Conservation (phyloP, 2,797 vertebrate species). For the Lithobates sylvaticus region DNA sequence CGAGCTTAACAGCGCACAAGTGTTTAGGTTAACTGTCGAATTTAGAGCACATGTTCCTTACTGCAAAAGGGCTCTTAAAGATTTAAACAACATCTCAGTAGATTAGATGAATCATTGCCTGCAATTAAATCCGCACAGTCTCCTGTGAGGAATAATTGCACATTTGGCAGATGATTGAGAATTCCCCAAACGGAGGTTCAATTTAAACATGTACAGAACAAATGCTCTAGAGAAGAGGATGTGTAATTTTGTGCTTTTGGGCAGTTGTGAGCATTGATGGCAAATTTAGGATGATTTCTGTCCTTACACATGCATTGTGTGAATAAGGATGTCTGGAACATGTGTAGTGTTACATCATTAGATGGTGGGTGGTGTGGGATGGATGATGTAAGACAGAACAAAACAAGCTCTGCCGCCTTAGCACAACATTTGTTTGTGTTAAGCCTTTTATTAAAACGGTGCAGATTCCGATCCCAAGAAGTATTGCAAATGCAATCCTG, state of each 20-base stretch:
- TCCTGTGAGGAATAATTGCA: not conserved
- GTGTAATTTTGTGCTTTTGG: not conserved
- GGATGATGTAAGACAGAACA: constrained; percentile 44
- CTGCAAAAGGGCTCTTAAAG: not conserved
- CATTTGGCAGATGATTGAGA: not conserved
- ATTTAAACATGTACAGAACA: not conserved
- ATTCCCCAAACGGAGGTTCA: not conserved
- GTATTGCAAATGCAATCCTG: not conserved
- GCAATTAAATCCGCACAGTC: constrained; percentile 16
- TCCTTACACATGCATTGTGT: not conserved
- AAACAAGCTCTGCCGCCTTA: constrained; percentile 30
- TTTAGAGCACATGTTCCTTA: no score
- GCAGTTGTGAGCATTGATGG: not conserved
- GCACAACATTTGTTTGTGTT: constrained; percentile 31
- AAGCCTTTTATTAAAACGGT: constrained; percentile 17
- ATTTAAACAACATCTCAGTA: not conserved
- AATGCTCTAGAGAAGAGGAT: not conserved
- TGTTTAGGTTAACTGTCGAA: no score
- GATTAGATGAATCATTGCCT: constrained; percentile 42
- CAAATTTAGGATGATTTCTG: not conserved
- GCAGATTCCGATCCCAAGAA: not conserved
- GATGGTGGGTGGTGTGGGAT: constrained; percentile 48
- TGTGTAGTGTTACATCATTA: constrained; percentile 29
- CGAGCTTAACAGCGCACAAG: no score
- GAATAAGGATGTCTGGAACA: constrained; percentile 37